Conservation (phyloP, 2,888 invertebrate genomes). For the Polietes domitor region DNA sequence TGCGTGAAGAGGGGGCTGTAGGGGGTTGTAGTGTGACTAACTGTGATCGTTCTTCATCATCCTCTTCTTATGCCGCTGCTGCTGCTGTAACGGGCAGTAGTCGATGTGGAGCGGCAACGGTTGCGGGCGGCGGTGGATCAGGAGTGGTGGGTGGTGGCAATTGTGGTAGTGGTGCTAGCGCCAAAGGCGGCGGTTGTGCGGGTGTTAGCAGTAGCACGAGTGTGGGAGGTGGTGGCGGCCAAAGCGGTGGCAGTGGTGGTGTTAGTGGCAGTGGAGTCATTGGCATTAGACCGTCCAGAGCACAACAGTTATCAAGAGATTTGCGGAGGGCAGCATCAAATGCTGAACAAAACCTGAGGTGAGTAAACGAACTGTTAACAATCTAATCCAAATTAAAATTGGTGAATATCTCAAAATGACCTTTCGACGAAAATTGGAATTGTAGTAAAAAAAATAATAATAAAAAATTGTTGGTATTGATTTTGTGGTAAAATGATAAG, state of each 20-base stretch:
- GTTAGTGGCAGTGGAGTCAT: slow-evolving; percentile 73
- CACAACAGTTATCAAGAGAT: slow-evolving; percentile 83
- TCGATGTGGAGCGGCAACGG: slow-evolving; percentile 61
- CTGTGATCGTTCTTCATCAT: slow-evolving; percentile 67
- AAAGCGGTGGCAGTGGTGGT: slow-evolving; percentile 53
- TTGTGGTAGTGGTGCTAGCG: slow-evolving; percentile 17
- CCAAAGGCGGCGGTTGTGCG: slow-evolving; percentile 16
- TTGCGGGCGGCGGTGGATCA: background rate
- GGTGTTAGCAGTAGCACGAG: slow-evolving; percentile 27
- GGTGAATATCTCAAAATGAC: too few species aligned
- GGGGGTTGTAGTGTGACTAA: slow-evolving; percentile 72
- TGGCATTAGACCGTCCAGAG: slow-evolving; percentile 80
- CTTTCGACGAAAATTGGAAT: too few species aligned
- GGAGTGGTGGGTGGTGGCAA: slow-evolving; percentile 1
- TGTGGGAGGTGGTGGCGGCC: background rate
- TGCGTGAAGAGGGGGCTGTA: slow-evolving; percentile 82
- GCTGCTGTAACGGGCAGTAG: slow-evolving; percentile 51
- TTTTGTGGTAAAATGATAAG: too few species aligned
- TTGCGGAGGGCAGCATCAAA: slow-evolving; percentile 84
- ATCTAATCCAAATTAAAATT: too few species aligned
- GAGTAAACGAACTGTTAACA: too few species aligned
- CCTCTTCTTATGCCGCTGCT: slow-evolving; percentile 50
- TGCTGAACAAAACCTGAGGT: slow-evolving; percentile 86
- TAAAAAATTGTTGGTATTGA: too few species aligned
- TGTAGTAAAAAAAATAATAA: too few species aligned